Conservation (phyloP, 2,888 invertebrate genomes). For the Seira sanloemensis region DNA sequence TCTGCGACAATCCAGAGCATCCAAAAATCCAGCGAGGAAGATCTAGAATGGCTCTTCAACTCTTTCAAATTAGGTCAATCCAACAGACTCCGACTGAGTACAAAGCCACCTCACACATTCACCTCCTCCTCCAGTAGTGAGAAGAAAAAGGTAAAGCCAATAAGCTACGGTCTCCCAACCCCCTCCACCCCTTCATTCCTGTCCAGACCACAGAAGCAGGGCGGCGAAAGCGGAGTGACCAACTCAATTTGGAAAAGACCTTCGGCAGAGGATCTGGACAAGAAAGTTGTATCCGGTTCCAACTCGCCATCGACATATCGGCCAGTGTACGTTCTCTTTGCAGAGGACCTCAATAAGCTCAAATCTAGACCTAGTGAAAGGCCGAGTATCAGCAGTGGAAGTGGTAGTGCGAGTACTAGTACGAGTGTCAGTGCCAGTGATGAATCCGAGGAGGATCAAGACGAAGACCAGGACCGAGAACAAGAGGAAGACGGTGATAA, state of each 20-base stretch:
- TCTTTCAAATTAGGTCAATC: constrained; percentile 51
- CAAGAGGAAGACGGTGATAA: constrained; percentile 29
- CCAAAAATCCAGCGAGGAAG: constrained; percentile 51
- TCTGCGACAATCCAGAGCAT: constrained; percentile 11
- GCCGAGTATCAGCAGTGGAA: constrained; percentile 12
- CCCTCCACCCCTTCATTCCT: not conserved
- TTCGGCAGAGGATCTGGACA: not conserved
- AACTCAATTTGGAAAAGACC: not conserved
- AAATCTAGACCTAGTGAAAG: constrained; percentile 33
- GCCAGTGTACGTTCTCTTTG: constrained; percentile 54
- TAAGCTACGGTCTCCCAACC: not conserved
- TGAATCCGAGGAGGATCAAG: constrained; percentile 30
- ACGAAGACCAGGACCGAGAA: constrained; percentile 27
- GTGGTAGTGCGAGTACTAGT: constrained; percentile 42
- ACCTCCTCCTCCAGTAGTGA: not conserved
- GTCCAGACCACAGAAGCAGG: not conserved
- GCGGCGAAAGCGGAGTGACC: not conserved
- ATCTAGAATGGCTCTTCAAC: constrained; percentile 62
- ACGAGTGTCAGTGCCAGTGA: constrained; percentile 43
- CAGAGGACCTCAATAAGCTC: constrained; percentile 42
- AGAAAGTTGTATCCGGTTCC: not conserved
- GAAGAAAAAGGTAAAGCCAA: constrained; percentile 22
- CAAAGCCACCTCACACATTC: not conserved
- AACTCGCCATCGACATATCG: constrained; percentile 30
- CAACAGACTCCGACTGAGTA: constrained; percentile 51